Percentiles rank a stretch among this genome's conserved stretches.
Evolutionary conservation across 1,140 invertebrate species (phyloP).

Genomic region (Doryteuthis pealeii): DNA sequence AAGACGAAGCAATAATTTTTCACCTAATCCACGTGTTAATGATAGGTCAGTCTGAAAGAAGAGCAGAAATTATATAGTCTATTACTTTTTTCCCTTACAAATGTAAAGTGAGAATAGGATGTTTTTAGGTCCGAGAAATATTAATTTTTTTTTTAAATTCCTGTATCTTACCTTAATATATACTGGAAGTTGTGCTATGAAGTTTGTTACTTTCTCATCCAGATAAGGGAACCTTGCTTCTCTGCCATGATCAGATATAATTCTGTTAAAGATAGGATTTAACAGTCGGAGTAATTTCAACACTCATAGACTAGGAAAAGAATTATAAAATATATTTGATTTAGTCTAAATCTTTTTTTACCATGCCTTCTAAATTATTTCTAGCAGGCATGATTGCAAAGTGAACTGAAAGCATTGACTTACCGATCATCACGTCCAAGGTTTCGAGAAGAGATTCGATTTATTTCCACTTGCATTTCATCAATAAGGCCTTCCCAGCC

Average conservation of each 20-base stretch:
- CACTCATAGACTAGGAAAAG: too few species aligned
- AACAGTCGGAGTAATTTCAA: too few species aligned
- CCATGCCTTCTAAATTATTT: too few species aligned
- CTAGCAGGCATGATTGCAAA: too few species aligned
- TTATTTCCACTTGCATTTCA: constrained; percentile 77
- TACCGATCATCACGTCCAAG: constrained; percentile 88
- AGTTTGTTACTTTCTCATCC: constrained; percentile 84
- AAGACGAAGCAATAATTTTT: constrained; percentile 88
- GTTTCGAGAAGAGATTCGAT: constrained; percentile 86
- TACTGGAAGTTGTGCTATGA: constrained; percentile 71
- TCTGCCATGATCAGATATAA: constrained; percentile 64
- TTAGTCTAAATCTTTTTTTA: too few species aligned
- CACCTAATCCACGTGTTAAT: constrained; percentile 79
- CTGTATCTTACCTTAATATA: constrained; percentile 70
- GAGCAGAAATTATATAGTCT: too few species aligned
- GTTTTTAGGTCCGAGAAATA: neutral
- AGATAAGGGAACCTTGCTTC: constrained; percentile 84
- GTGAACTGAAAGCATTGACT: too few species aligned
- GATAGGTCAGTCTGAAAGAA: constrained; percentile 52
- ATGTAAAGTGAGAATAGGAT: neutral
- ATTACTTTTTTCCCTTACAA: neutral
- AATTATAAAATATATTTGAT: too few species aligned
- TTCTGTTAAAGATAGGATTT: constrained; percentile 39
- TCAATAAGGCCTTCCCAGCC: constrained; percentile 71
- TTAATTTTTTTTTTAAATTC: neutral